Conservation (phyloP, 2,888 invertebrate species). For the Carcina quercana region DNA sequence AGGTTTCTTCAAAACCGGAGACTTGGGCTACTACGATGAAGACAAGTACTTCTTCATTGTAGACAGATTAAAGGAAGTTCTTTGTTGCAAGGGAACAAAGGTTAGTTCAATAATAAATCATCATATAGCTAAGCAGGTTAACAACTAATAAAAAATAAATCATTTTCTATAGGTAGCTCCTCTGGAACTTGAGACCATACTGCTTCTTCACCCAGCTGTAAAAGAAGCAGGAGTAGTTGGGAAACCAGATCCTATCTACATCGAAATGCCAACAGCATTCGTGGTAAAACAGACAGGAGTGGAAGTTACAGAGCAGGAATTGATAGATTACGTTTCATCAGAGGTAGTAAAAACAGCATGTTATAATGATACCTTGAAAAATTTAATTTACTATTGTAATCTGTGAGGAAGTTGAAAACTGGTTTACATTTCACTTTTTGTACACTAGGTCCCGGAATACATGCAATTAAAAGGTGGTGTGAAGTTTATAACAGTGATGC, state of each 20-base stretch:
- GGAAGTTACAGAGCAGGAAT: conserved; percentile 68
- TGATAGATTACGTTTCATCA: conserved; percentile 66
- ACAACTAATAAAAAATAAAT: too few species aligned
- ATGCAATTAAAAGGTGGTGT: conserved; percentile 81
- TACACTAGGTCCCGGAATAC: conserved; percentile 71
- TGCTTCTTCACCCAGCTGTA: conserved; percentile 80
- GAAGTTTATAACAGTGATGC: conserved; percentile 77
- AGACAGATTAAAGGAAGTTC: conserved; percentile 44
- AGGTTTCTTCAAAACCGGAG: conserved; percentile 46
- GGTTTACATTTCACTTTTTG: too few species aligned
- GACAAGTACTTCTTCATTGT: conserved; percentile 45
- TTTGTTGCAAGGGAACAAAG: conserved; percentile 36
- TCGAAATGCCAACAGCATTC: conserved; percentile 83
- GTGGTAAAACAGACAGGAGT: conserved; percentile 76
- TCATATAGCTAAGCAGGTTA: too few species aligned
- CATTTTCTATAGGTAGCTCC: conserved; percentile 84
- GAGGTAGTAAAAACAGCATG: too few species aligned
- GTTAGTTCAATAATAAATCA: too few species aligned
- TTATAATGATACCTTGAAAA: too few species aligned
- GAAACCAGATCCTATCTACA: conserved; percentile 77
- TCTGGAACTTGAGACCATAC: conserved; percentile 86
- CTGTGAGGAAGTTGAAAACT: too few species aligned
- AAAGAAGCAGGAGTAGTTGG: conserved; percentile 87
- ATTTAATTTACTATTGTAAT: too few species aligned
- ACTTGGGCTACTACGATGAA: conserved; percentile 46